phyloP scores from a whole-genome alignment of 2,797 vertebrate species.

The Myiotriccus ornatus region DNA sequence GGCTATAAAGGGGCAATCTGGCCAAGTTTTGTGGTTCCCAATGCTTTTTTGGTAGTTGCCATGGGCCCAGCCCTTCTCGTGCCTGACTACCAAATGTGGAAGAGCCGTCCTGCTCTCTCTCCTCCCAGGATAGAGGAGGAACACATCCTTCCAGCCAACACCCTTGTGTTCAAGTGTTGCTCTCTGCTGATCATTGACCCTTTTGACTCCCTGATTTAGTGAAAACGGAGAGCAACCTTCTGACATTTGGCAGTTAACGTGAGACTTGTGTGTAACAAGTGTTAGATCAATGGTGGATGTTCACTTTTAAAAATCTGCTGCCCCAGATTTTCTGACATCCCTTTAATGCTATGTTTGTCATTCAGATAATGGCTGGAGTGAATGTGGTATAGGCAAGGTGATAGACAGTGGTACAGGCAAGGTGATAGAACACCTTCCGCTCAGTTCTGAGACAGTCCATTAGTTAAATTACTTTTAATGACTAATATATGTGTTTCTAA shows the following conservation, averaged over 20 bases:
- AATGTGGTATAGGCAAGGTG: not conserved
- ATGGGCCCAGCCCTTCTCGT: not conserved
- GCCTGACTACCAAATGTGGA: not conserved
- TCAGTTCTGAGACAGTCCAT: not conserved
- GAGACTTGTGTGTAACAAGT: not conserved
- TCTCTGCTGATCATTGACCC: not conserved
- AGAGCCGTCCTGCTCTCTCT: not conserved
- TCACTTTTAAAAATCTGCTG: not conserved
- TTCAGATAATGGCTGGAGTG: not conserved
- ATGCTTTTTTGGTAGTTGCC: not conserved
- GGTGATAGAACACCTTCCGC: not conserved
- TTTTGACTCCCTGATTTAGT: not conserved
- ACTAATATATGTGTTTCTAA: not conserved
- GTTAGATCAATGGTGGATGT: not conserved
- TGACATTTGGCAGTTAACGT: not conserved
- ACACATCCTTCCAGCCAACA: not conserved
- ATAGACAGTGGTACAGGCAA: not conserved
- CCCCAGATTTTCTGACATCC: not conserved
- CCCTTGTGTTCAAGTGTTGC: accelerated
- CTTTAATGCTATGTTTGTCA: not conserved
- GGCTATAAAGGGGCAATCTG: not conserved
- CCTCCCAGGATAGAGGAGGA: not conserved
- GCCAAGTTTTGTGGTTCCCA: not conserved
- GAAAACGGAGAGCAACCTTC: not conserved
- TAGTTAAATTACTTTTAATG: not conserved